Evolutionary conservation across 2,797 vertebrate genomes (phyloP).

Genomic region (Phyllotis vaccarum): DNA sequence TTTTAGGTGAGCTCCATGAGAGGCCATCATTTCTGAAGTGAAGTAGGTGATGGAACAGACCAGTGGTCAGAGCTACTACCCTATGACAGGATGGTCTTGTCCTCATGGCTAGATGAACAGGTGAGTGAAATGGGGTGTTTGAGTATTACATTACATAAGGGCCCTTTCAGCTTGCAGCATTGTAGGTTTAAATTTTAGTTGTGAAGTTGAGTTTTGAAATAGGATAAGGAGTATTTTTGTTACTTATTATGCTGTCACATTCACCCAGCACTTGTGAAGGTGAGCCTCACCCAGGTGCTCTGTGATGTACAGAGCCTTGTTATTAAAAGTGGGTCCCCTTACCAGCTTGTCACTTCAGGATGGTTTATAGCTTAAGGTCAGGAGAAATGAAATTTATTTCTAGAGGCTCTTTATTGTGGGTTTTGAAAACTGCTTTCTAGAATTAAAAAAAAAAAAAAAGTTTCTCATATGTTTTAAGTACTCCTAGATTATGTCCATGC

Average conservation of each 20-base stretch:
- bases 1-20: background rate
- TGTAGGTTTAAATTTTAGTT: background rate
- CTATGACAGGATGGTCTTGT: background rate
- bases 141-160: accelerated
- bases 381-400: background rate
- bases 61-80: background rate
- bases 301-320: too few relatives aligned
- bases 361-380: background rate
- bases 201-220: background rate
- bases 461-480: background rate
- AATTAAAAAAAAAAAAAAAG: background rate
- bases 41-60: too few relatives aligned
- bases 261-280: accelerated
- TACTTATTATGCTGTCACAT: background rate
- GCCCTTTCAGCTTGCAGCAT: background rate
- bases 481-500: accelerated
- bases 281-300: accelerated
- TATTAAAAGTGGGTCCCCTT: background rate
- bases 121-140: background rate
- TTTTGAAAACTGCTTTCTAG: background rate
- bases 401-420: background rate
- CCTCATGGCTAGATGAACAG: background rate
- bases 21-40: background rate
- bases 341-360: background rate
- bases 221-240: background rate